Percentiles rank a stretch among this genome's conserved stretches.
These are phyloP conservation scores for Anser brachyrhynchus DNA, from an alignment of 2,113 vertebrate genomes.

Conservation along the genomic window DNA sequence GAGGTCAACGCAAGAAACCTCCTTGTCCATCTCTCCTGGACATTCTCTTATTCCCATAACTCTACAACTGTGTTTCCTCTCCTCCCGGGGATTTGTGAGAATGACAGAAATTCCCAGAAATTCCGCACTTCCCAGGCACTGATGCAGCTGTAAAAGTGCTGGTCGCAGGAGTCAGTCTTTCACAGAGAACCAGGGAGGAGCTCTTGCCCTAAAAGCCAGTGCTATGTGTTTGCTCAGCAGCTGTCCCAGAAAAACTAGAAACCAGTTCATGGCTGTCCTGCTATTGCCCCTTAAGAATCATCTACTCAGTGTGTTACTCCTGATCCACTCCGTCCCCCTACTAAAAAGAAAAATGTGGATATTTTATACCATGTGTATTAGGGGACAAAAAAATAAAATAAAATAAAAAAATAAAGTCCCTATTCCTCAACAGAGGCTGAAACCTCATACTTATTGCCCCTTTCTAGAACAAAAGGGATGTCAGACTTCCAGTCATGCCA, in stretches of 20 bases:
- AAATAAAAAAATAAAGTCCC: no score
- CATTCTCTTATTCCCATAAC: not conserved
- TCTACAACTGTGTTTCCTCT: not conserved
- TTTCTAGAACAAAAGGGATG: not conserved
- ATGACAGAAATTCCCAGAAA: not conserved
- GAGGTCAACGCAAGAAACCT: not conserved
- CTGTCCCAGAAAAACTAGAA: not conserved
- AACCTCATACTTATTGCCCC: not conserved
- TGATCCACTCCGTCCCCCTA: not conserved
- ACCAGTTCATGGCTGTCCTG: not conserved
- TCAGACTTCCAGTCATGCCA: not conserved
- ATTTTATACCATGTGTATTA: not conserved
- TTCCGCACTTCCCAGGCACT: not conserved
- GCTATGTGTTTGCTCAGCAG: not conserved
- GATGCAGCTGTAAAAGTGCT: not conserved
- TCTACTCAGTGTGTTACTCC: not conserved
- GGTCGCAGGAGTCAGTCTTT: not conserved
- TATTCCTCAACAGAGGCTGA: not conserved
- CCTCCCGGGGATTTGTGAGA: not conserved
- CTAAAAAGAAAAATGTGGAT: not conserved
- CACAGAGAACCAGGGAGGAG: not conserved
- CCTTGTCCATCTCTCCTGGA: not conserved
- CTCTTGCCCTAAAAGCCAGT: not conserved
- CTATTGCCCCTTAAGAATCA: not conserved
- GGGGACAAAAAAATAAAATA: not conserved